Evolutionary conservation across 1,140 invertebrate species (phyloP).

Genomic region (Nymphalis io): DNA sequence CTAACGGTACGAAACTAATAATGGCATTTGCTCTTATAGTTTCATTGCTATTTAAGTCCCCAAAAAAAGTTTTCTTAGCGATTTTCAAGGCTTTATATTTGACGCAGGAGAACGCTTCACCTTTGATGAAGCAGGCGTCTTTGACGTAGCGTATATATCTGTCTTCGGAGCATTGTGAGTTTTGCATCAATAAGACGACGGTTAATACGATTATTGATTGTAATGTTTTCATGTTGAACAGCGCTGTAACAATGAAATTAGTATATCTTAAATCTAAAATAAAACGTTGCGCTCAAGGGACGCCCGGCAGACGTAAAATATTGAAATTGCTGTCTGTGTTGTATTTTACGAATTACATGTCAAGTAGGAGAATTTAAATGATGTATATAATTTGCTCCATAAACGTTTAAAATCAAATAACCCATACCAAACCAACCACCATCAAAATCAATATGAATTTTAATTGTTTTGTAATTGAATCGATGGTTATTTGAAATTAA

Average conservation of each 20-base stretch:
- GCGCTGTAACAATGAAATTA: conserved; percentile 17
- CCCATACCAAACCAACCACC: too few species aligned
- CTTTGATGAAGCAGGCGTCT: conserved; percentile 65
- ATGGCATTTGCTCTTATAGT: conserved; percentile 64
- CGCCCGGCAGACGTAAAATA: too few species aligned
- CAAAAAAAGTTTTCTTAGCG: conserved; percentile 67
- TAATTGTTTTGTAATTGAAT: too few species aligned
- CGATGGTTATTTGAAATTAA: too few species aligned
- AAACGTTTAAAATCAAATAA: too few species aligned
- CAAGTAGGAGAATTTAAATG: too few species aligned
- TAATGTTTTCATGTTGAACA: conserved; percentile 12
- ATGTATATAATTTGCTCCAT: too few species aligned
- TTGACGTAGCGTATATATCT: conserved; percentile 67
- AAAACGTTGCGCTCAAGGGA: too few species aligned
- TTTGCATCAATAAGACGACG: not conserved
- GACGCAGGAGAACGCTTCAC: conserved; percentile 69
- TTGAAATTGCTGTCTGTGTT: too few species aligned
- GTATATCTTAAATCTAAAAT: too few species aligned
- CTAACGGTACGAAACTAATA: conserved; percentile 68
- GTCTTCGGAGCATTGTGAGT: conserved; percentile 48
- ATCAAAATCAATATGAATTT: too few species aligned
- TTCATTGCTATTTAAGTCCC: conserved; percentile 59
- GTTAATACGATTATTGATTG: conserved; percentile 1
- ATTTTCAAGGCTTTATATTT: conserved; percentile 75
- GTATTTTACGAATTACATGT: too few species aligned